Evolutionary conservation across 2,888 invertebrate genomes (phyloP).

Genomic region (Phortica okadai): DNA sequence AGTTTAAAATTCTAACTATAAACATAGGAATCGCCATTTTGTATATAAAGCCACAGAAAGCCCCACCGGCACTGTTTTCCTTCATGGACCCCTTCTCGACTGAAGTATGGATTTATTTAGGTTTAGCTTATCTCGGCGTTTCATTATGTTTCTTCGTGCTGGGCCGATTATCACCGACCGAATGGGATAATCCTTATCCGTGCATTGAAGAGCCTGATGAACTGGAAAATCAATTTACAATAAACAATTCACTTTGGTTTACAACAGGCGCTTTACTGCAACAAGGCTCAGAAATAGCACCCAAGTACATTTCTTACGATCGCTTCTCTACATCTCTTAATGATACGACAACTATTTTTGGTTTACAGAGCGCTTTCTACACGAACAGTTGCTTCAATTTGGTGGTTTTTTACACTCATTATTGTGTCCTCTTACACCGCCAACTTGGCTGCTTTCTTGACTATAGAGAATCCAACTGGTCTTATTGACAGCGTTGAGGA

Average conservation of each 20-base stretch:
- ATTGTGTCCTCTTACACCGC: conserved; percentile 89
- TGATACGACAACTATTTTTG: not conserved
- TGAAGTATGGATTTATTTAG: conserved; percentile 90
- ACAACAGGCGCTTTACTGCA: conserved; percentile 89
- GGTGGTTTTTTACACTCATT: conserved; percentile 94
- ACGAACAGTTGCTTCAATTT: conserved; percentile 88
- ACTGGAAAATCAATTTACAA: conserved; percentile 88
- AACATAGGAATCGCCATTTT: conserved; percentile 88
- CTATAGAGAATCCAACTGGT: conserved; percentile 85
- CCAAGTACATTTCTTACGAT: conserved; percentile 80
- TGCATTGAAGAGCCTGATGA: conserved; percentile 90
- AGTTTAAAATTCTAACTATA: not conserved
- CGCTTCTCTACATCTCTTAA: not conserved
- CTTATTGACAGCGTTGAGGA: conserved; percentile 88
- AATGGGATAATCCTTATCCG: conserved; percentile 92
- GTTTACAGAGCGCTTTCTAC: conserved; percentile 88
- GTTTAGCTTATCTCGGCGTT: conserved; percentile 73
- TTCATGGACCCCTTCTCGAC: conserved; percentile 93
- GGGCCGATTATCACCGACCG: conserved; percentile 88
- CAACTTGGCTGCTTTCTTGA: conserved; percentile 93
- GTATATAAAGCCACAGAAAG: conserved; percentile 89
- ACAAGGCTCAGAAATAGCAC: conserved; percentile 92
- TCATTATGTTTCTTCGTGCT: conserved; percentile 84
- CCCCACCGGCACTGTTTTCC: conserved; percentile 91
- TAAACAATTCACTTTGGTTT: conserved; percentile 92